Evolutionary conservation across 2,797 vertebrate species (phyloP).

Genomic region (Tachyglossus aculeatus): DNA sequence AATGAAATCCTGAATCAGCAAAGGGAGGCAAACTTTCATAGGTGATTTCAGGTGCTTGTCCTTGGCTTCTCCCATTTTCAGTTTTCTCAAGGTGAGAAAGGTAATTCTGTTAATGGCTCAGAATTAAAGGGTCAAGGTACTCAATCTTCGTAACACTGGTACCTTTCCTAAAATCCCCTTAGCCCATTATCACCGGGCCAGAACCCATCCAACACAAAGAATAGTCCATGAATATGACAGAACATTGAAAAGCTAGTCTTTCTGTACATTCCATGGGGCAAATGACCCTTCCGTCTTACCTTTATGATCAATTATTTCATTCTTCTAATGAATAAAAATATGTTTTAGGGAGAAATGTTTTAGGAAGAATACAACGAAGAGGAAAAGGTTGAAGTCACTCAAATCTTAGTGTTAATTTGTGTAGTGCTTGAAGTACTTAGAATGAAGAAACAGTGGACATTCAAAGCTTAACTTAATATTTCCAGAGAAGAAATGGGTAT

Average conservation of each 20-base stretch:
- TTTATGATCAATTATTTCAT: slow-evolving; percentile 41
- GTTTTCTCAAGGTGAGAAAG: slow-evolving; percentile 67
- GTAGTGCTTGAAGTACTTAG: no score
- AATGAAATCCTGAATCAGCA: no score
- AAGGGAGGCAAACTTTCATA: slow-evolving; percentile 47
- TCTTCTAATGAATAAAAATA: slow-evolving; percentile 42
- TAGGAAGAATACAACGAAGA: slow-evolving; percentile 45
- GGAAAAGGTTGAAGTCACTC: slow-evolving; percentile 20
- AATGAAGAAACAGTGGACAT: no score
- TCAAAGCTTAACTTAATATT: no score
- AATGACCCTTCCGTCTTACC: slow-evolving; percentile 36
- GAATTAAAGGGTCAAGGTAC: slow-evolving; percentile 65
- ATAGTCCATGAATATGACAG: slow-evolving; percentile 64
- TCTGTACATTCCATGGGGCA: slow-evolving; percentile 50
- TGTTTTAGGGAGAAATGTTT: slow-evolving; percentile 49
- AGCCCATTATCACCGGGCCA: slow-evolving; percentile 62
- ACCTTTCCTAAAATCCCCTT: slow-evolving; percentile 58
- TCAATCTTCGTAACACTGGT: slow-evolving; percentile 46
- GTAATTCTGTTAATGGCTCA: slow-evolving; percentile 63
- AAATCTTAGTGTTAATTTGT: no score
- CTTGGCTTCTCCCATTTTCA: slow-evolving; percentile 25
- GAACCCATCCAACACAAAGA: slow-evolving; percentile 65
- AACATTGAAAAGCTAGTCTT: slow-evolving; percentile 68
- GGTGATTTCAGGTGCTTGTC: slow-evolving; percentile 58
- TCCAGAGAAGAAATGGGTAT: no score